Base-by-base conservation (phyloP, 2,888 invertebrate genomes). In the Volucella bombylans region DNA sequence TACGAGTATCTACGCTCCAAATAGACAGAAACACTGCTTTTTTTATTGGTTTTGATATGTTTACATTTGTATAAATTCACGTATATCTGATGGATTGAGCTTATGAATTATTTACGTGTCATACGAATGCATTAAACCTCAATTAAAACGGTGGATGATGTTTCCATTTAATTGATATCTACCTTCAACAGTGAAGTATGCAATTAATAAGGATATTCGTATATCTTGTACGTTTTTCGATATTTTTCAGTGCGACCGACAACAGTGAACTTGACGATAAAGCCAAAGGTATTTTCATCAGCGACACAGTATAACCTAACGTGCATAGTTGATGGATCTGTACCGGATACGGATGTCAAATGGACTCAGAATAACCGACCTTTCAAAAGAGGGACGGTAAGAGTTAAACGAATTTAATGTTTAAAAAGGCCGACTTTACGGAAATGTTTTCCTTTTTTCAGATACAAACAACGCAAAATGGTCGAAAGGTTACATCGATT, bases 361-460 rank as follows among this genome's bases (percentile, higher is more conserved):
- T 97, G 97, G 97, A 95, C 94, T 90, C 95, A 96, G 90, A 97
- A 96, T 90, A 96, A 95, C 91, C 93, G 95, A 87, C 94, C 94
- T 89, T 95, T 97, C 91, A 94, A 94, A 87, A 93, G 95, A 88
- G 96, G 95, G 90, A 95, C 94, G 94, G 96, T 96, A 92, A 93
- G 93, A 90, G n/a, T 0, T 10, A 23, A 18, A 54, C 41, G 43
- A 57, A 11, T 47, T 15, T n/a, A 11, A 39, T 61, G 3, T 23
- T 41, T 61, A 18, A n/a, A 11, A 8, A 10, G 23, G 45, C 31
- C 57, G 14, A 18, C 38, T 39, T 18, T 43, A n/a, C 41, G 31
- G n/a, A 9, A 18, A 64, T 73, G 1, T 18, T 55, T 38, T 15
- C 41, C 45, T 55, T 12, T 31, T 77, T 82, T 68, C 91, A 95